Base-by-base conservation (phyloP, 1,140 invertebrate species). In the Amyelois transitella region DNA sequence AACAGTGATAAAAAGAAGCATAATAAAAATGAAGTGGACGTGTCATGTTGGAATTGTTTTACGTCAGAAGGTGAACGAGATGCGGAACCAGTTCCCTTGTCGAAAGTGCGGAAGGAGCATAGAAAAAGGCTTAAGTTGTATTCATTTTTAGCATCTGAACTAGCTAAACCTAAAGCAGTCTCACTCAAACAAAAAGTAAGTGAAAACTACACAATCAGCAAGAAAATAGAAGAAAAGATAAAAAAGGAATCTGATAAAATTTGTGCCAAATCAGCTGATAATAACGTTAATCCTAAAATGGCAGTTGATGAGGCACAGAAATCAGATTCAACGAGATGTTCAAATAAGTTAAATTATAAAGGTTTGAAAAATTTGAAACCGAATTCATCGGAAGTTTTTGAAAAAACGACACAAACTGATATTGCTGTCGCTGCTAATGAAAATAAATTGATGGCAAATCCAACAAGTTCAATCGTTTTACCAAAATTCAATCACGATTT, bases 11-110 rank as follows among this genome's bases (percentile, higher is more conserved):
- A 66, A 52, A 63, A 43, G 12, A 59, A 43, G 22, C 48, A 49
- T 25, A 67, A 51, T 48, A 66, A 53, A 53, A 72, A 65, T 19
- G 69, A 73, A 25, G 58, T 47, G 19, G 78, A 80, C 45, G 62
- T 76, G 19, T 70, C 69, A 21, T 86, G 83, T 60, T 85, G 77
- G 77, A 86, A 85, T 68, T 86, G 83, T 75, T 77, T 84, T 53
- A 67, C 55, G 0, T 60, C 67, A 7, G 68, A 77, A 58, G 58
- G 71, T 20, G 64, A 74, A 24, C 28, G 48, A 17, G 66, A 69
- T 44, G 10, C 17, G 14, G 68, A 82, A 53, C 65, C 77, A 6
- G 43, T 78, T 6, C 60, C 78, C 6, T 63, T 86, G 43, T 49
- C 66, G 12, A 73, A 77, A 62, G 60, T 86, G 20, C 60, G 83